These are phyloP conservation scores for Mya arenaria DNA, from an alignment of 1,140 invertebrate species.

Conservation along the genomic window DNA sequence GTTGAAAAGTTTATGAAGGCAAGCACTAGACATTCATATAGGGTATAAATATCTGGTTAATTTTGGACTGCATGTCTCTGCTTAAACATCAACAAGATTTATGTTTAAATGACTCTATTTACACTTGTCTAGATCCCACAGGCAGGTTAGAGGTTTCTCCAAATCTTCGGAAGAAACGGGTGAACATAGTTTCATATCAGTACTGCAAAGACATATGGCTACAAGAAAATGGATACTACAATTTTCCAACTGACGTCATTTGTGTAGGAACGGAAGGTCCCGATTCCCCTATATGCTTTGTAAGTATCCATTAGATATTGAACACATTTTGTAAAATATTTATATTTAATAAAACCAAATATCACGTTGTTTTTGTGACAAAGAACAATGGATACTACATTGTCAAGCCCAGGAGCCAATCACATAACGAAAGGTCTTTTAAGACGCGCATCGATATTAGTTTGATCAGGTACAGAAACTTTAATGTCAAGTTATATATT, in stretches of 20 bases:
- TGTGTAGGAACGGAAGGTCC: not conserved
- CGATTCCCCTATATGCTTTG: not conserved
- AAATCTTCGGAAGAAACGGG: not conserved
- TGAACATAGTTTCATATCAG: not conserved
- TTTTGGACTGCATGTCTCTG: not conserved
- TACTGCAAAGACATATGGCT: not conserved
- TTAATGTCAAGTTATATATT: too few species aligned
- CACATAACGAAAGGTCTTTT: too few species aligned
- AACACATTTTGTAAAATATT: too few species aligned
- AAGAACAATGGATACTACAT: too few species aligned
- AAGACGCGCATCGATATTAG: too few species aligned
- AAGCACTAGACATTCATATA: too few species aligned
- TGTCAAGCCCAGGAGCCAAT: too few species aligned
- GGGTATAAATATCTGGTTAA: not conserved
- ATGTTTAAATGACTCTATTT: not conserved
- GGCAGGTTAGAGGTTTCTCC: not conserved
- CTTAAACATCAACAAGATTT: not conserved
- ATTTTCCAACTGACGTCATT: not conserved
- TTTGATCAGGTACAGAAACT: too few species aligned
- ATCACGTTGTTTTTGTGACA: too few species aligned
- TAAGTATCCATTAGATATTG: too few species aligned
- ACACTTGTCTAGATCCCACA: not conserved
- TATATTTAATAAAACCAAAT: too few species aligned
- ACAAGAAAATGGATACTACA: not conserved
- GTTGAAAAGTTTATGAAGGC: too few species aligned